Evolutionary conservation across 2,113 vertebrate genomes (phyloP), one percentile per base, ranked within the genome.

Genomic region (Percina caprodes): DNA sequence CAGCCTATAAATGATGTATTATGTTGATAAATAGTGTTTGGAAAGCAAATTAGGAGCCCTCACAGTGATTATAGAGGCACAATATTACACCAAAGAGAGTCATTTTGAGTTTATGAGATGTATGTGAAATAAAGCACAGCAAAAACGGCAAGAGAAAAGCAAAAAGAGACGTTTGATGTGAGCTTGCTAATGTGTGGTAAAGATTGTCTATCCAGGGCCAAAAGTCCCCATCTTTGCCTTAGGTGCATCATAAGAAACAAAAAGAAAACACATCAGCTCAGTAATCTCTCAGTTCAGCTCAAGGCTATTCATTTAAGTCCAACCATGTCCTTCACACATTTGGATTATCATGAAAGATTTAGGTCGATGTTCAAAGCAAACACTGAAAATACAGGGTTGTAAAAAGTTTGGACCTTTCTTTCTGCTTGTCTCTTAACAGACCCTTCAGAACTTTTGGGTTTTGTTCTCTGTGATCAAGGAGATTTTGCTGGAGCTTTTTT

Each of bases 331-430:
- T 48, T 30, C 51, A 63, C 49, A 72, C 62, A 52, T 39, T 1
- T 42, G 67, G 74, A 73, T 88, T 63, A 73, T 69, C 74, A 39
- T 67, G 11, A 79, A 73, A 71, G 62, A 74, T 87, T 82, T 6
- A 70, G 74, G 67, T 12, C 70, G 13, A 49, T 18, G 48, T 66
- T 81, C 54, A 49, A 70, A 69, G 68, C 12, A 81, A 74, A 77
- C 49, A n/a, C 46, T 23, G n/a, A 70, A 76, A 85, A 74, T 23
- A 52, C 80, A 72, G 1, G 10, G 33, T 45, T 55, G 23, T 24
- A 2, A 24, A 80, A 70, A 35, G 55, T 73, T 42, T 33, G 1
- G 74, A 68, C 19, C 77, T 35, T 49, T 81, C 15, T 58, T 55
- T 8, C 18, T 54, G 63, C 39, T 69, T 49, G 66, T 23, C 2